Base-by-base conservation (phyloP, 2,797 vertebrate genomes). In the Labroides dimidiatus region DNA sequence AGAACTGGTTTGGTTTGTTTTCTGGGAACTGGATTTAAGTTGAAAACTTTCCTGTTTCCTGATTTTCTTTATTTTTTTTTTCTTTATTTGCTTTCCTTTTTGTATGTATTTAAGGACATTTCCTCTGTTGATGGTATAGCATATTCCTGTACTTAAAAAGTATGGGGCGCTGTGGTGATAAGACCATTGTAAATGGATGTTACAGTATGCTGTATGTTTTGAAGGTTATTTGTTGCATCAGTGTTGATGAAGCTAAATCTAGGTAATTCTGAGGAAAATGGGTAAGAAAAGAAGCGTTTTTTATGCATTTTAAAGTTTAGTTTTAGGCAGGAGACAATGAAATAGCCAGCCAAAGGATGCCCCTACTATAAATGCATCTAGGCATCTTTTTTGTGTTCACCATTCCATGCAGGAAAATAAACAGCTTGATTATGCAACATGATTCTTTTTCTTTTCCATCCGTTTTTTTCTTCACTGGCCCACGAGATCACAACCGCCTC, bases 81-180 rank as follows among this genome's bases (percentile, higher is more conserved):
- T 92, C 88, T 93, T 93, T 92, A 91, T 95, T 89, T 89, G 47
- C 45, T 96, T 95, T 94, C 81, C 60, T 81, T 90, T 92, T 92
- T 92, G 89, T 97, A 95, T 96, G 96, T 98, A 96, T 99, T 98
- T 97, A 97, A 97, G 94, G 94, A 95, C 92, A 93, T 94, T 95
- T 93, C 94, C 94, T 94, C 92, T 95, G 95, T 95, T 91, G 94
- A 94, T 95, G 95, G 94, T 95, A 93, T 94, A 93, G 95, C 95
- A 94, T 95, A 94, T 95, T 95, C 95, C 84, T 96, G 94, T 95
- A 92, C 96, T 97, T 97, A 86, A 94, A 92, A 97, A 96, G 96
- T 94, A 88, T 93, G 91, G 95, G 96, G 92, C 93, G 94, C 94
- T 94, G 94, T 95, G 91, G 87, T 85, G 87, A 80, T 71, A 81